Conservation (phyloP, 1,140 invertebrate species). For the Gryllus bimaculatus region DNA sequence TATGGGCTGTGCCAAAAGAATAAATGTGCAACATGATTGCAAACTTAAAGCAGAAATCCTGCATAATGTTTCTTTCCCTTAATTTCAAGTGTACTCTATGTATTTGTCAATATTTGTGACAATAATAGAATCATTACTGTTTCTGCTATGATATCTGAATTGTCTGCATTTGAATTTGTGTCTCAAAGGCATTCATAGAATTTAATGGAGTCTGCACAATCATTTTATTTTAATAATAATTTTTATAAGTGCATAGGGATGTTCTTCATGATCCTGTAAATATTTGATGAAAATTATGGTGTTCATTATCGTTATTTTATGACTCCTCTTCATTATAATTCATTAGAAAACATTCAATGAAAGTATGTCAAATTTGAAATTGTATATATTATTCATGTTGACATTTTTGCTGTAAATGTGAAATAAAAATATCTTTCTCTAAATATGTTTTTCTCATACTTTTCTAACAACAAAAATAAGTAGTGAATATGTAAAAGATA, state of each 20-base stretch:
- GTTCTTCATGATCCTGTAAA: neutral
- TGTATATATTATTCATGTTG: conserved; percentile 6
- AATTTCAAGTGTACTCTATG: conserved; percentile 1
- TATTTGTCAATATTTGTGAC: conserved; percentile 2
- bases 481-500: too few species aligned
- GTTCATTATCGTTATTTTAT: neutral
- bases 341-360: neutral
- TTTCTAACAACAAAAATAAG: neutral
- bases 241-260: neutral
- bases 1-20: conserved; percentile 3
- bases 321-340: neutral
- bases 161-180: neutral
- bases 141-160: neutral
- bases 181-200: neutral
- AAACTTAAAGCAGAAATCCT: neutral
- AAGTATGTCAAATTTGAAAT: conserved; percentile 6
- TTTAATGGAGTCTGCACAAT: neutral
- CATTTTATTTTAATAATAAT: neutral
- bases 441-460: neutral
- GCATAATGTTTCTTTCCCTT: neutral
- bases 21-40: neutral
- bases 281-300: conserved; percentile 6
- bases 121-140: conserved; percentile 2
- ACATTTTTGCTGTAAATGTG: conserved; percentile 5
- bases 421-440: conserved; percentile 2